These are phyloP conservation scores for Neogale vison DNA, from an alignment of 2,113 vertebrate genomes.

Conservation along the genomic window DNA sequence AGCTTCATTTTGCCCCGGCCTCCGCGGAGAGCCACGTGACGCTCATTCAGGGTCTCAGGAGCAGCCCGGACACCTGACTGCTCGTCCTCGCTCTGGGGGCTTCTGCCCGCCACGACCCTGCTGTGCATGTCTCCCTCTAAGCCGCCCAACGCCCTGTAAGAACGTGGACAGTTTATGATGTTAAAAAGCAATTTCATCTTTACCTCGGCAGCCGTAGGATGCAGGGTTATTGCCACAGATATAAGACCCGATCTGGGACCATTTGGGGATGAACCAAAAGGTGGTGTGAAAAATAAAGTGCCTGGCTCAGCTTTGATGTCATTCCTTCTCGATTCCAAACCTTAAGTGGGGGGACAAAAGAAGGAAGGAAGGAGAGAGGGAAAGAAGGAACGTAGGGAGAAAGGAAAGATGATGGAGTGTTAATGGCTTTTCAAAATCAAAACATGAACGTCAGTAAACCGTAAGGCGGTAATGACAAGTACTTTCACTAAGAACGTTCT, in stretches of 20 bases:
- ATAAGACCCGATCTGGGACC: conserved; percentile 93
- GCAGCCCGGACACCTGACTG: rapidly evolving
- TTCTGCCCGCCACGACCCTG: background rate
- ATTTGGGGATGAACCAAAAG: conserved; percentile 87
- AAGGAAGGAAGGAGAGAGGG: background rate
- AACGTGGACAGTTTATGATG: rapidly evolving
- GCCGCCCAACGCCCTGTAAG: background rate
- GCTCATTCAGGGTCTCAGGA: background rate
- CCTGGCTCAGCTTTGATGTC: conserved; percentile 93
- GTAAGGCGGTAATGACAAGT: background rate
- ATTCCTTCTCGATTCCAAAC: conserved; percentile 90
- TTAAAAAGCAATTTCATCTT: conserved; percentile 27
- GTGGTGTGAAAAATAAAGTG: conserved; percentile 86
- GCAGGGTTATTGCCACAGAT: conserved; percentile 96
- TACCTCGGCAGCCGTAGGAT: conserved; percentile 95
- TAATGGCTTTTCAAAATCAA: background rate
- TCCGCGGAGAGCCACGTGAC: background rate
- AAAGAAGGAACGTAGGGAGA: background rate
- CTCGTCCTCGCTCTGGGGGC: rapidly evolving
- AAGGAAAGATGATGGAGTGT: background rate
- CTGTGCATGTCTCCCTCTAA: rapidly evolving
- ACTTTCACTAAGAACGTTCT: background rate
- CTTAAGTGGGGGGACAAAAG: conserved; percentile 72
- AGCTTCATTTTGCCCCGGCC: background rate
- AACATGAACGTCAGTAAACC: background rate